A percentile compares a stretch with the other conserved stretches of the same genome.
Evolutionary conservation across 2,113 vertebrate genomes (phyloP).

Genomic region (Alosa alosa): DNA sequence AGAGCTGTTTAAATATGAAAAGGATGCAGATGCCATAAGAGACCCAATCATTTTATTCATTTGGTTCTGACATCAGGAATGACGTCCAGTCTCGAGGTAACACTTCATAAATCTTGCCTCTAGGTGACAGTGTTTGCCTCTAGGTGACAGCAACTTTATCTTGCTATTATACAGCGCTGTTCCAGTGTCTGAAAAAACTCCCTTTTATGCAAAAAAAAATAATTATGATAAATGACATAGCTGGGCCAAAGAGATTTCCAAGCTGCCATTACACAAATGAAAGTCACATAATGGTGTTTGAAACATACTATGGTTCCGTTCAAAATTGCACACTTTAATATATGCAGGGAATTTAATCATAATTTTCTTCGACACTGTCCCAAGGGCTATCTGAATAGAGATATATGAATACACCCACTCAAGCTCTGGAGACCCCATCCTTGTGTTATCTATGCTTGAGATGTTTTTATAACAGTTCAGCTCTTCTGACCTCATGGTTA

Average conservation of each 20-base stretch:
- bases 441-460: neutral
- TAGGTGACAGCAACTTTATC: neutral
- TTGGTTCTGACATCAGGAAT: too few relatives aligned
- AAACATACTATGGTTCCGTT: neutral
- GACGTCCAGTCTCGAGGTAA: neutral
- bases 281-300: neutral
- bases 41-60: neutral
- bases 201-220: neutral
- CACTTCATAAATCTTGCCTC: neutral
- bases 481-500: neutral
- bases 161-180: neutral
- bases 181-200: neutral
- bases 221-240: neutral
- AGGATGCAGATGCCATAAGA: too few relatives aligned
- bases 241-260: neutral
- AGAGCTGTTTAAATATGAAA: too few relatives aligned
- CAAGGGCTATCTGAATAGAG: neutral
- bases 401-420: neutral
- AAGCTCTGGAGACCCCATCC: neutral
- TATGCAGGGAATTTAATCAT: neutral
- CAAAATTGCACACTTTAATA: neutral
- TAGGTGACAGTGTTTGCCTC: constrained; percentile 1
- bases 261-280: neutral
- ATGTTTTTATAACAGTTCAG: neutral
- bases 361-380: neutral